Evolutionary conservation across 1,140 invertebrate genomes (phyloP).

Genomic region (Drosophila truncata): DNA sequence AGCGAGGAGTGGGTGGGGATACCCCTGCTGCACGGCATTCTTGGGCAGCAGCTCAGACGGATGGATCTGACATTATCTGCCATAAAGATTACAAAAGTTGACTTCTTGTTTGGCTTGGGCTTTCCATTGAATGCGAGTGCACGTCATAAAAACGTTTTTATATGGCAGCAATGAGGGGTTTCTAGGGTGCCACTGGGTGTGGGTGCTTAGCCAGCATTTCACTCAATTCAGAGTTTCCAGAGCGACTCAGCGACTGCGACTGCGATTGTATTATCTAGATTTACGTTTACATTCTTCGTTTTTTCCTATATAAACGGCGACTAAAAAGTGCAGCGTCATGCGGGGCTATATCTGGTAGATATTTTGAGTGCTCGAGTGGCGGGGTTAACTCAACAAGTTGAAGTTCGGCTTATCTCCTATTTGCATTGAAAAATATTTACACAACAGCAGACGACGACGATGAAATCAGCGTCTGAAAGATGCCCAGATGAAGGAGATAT

Average conservation of each 20-base stretch:
- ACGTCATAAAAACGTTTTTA: constrained; percentile 76
- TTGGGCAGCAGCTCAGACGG: constrained; percentile 21
- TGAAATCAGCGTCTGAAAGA: constrained; percentile 27
- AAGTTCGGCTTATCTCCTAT: constrained; percentile 69
- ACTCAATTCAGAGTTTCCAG: constrained; percentile 63
- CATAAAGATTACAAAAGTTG: constrained; percentile 79
- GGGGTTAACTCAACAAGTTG: constrained; percentile 49
- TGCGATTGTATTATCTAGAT: constrained; percentile 80
- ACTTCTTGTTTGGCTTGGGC: constrained; percentile 72
- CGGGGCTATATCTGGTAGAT: constrained; percentile 9
- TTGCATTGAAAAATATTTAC: constrained; percentile 81
- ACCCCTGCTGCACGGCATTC: constrained; percentile 13
- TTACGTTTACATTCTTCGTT: constrained; percentile 67
- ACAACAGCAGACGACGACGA: constrained; percentile 53
- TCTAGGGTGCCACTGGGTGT: background rate
- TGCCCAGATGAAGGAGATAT: constrained; percentile 28
- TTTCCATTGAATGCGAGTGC: constrained; percentile 55
- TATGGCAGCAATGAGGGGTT: constrained; percentile 26
- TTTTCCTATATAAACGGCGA: constrained; percentile 2
- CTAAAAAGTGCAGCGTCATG: constrained; percentile 71
- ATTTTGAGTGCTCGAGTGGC: constrained; percentile 12
- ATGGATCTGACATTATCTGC: constrained; percentile 82
- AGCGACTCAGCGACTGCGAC: constrained; percentile 53
- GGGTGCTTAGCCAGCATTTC: constrained; percentile 28
- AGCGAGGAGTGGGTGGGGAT: constrained; percentile 17